phyloP scores from a whole-genome alignment of 1,140 invertebrate genomes.

The Battus philenor region DNA sequence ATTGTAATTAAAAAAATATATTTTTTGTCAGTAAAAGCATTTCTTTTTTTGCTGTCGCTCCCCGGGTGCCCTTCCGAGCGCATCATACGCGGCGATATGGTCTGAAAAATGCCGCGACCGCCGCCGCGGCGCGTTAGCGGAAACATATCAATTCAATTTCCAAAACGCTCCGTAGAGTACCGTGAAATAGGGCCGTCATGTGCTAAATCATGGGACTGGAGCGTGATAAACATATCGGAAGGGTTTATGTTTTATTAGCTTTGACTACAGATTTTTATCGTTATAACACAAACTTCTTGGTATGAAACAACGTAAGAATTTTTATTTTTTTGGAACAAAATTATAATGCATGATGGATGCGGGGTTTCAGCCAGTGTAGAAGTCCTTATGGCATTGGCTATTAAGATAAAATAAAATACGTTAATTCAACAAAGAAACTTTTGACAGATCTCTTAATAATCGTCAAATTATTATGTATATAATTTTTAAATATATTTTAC shows the following conservation, averaged over 20 bases:
- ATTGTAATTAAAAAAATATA: too few species aligned
- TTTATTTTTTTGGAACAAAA: too few species aligned
- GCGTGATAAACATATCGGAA: constrained; percentile 58
- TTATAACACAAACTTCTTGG: not conserved
- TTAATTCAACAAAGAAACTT: too few species aligned
- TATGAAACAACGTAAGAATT: not conserved
- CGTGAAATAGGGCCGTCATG: constrained; percentile 55
- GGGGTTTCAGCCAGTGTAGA: too few species aligned
- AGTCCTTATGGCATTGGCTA: too few species aligned
- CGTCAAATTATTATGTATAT: too few species aligned
- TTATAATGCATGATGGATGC: too few species aligned
- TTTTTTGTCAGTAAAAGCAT: too few species aligned
- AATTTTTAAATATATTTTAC: too few species aligned
- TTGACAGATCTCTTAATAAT: too few species aligned
- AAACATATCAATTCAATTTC: constrained; percentile 73
- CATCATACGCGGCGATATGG: constrained; percentile 59
- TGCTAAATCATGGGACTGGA: constrained; percentile 50
- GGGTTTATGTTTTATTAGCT: constrained; percentile 54
- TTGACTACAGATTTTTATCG: constrained; percentile 32
- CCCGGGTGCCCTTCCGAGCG: constrained; percentile 38
- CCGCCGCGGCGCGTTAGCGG: constrained; percentile 39
- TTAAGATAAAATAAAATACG: too few species aligned
- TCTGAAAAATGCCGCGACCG: constrained; percentile 56
- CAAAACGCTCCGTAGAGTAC: constrained; percentile 37
- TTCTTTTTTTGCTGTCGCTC: constrained; percentile 35